Conservation (phyloP, 2,888 invertebrate genomes). For the Sphecodes monilicornis region DNA sequence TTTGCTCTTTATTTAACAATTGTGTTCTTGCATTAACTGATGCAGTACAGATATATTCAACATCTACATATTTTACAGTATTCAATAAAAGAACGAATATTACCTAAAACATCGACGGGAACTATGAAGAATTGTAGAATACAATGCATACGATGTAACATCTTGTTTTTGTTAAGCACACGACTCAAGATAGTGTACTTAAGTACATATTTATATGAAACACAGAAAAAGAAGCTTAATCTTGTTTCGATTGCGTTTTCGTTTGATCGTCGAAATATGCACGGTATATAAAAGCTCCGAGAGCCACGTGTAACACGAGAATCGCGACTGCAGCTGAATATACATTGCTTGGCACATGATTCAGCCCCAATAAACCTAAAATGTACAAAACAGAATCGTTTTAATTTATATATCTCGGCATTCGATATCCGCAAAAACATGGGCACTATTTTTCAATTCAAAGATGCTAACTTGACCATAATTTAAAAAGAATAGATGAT, state of each 20-base stretch:
- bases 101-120: conserved; percentile 40
- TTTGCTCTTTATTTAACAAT: conserved; percentile 53
- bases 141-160: conserved; percentile 49
- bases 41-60: conserved; percentile 38
- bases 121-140: conserved; percentile 38
- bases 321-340: conserved; percentile 92
- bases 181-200: conserved; percentile 62
- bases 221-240: conserved; percentile 65
- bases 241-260: conserved; percentile 74
- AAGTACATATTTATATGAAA: conserved; percentile 49
- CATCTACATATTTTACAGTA: conserved; percentile 40
- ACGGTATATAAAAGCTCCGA: conserved; percentile 91
- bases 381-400: conserved; percentile 56
- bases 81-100: conserved; percentile 36
- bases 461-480: not conserved
- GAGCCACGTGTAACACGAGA: conserved; percentile 90
- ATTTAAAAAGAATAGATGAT: conserved; percentile 26
- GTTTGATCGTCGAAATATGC: conserved; percentile 87
- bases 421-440: not conserved
- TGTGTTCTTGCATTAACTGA: conserved; percentile 39
- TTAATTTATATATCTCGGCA: conserved; percentile 13
- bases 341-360: conserved; percentile 89
- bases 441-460: not conserved
- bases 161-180: conserved; percentile 29
- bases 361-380: conserved; percentile 85